Conservation (phyloP, 2,888 invertebrate species). For the Petrolisthes manimaculis region DNA sequence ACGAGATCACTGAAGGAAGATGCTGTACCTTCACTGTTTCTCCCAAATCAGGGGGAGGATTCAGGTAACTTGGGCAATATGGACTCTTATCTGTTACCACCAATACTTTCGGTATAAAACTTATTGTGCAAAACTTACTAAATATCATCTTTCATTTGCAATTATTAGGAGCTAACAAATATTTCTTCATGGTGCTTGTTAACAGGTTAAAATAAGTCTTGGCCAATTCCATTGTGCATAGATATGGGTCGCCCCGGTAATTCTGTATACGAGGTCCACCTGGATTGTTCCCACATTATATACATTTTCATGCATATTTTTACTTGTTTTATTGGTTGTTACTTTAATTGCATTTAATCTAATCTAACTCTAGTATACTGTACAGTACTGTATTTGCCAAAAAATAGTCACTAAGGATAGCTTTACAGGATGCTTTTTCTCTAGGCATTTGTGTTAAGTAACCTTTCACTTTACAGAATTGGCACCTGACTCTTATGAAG, state of each 20-base stretch:
- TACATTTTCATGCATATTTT: too few species aligned
- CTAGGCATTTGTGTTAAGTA: too few species aligned
- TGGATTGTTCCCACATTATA: too few species aligned
- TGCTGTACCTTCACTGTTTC: conserved; percentile 22
- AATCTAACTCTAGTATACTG: too few species aligned
- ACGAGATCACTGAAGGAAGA: conserved; percentile 15
- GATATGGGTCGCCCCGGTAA: background rate
- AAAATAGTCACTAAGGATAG: too few species aligned
- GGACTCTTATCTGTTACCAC: background rate
- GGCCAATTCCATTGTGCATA: background rate
- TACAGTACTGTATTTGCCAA: too few species aligned
- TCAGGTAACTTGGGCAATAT: conserved; percentile 20
- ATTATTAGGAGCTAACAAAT: background rate
- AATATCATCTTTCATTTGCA: background rate
- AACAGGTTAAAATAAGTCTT: background rate
- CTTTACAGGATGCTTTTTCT: too few species aligned
- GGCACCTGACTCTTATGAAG: too few species aligned
- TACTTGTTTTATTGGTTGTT: too few species aligned
- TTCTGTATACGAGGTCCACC: too few species aligned
- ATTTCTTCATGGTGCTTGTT: background rate
- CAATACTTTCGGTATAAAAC: background rate
- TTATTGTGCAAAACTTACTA: background rate
- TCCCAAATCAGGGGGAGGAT: conserved; percentile 18
- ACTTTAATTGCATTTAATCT: too few species aligned
- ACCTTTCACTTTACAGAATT: too few species aligned